Evolutionary conservation across 1,140 invertebrate species (phyloP).

Genomic region (Drosophila subpulchrella): DNA sequence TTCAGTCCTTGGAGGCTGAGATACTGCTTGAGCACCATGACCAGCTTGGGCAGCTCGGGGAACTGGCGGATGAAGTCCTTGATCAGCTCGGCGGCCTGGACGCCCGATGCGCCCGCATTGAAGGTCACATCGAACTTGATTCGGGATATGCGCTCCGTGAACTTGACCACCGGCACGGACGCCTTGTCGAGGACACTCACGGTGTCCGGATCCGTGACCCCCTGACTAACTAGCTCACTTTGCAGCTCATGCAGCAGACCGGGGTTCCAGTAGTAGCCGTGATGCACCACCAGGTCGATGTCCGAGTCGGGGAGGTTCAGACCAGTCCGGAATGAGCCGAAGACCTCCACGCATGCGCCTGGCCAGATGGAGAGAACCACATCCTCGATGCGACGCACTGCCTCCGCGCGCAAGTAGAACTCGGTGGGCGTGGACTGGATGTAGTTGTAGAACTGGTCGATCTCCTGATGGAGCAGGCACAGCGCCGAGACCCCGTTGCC

Average conservation of each 20-base stretch:
- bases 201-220: conserved; percentile 21
- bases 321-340: conserved; percentile 60
- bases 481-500: conserved; percentile 46
- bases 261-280: conserved; percentile 14
- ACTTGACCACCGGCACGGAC: conserved; percentile 61
- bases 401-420: conserved; percentile 35
- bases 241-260: conserved; percentile 38
- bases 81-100: conserved; percentile 57
- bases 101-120: conserved; percentile 47
- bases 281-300: conserved; percentile 50
- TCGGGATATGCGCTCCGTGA: conserved; percentile 53
- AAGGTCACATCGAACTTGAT: conserved; percentile 66
- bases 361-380: conserved; percentile 51
- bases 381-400: conserved; percentile 48
- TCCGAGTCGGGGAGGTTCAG: conserved; percentile 56
- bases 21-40: conserved; percentile 62
- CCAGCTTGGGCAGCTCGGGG: conserved; percentile 61
- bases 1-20: conserved; percentile 51
- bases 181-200: conserved; percentile 60
- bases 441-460: conserved; percentile 61
- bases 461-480: conserved; percentile 47
- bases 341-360: conserved; percentile 45
- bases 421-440: conserved; percentile 51
- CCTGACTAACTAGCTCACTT: conserved; percentile 27
- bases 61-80: conserved; percentile 44